Percentiles rank a stretch among this genome's conserved stretches.
phyloP scores from a whole-genome alignment of 2,888 invertebrate species.

The Sussaba pulchella region DNA sequence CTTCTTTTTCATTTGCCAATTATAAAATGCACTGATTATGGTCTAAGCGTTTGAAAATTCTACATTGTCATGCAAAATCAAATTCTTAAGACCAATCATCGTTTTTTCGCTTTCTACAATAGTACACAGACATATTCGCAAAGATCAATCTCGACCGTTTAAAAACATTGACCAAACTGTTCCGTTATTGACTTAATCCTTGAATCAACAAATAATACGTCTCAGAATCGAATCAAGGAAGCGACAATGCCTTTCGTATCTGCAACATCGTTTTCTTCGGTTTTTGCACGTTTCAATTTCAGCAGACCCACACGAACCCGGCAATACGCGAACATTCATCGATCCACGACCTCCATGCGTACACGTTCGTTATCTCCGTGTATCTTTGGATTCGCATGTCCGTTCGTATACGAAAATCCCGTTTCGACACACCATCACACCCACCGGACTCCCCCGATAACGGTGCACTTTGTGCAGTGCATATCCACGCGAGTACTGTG shows the following conservation, averaged over 20 bases:
- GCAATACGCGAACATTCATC: slow-evolving; percentile 21
- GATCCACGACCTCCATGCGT: slow-evolving; percentile 11
- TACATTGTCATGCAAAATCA: not conserved
- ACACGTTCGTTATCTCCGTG: slow-evolving; percentile 12
- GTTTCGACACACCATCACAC: too few species aligned
- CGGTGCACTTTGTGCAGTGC: too few species aligned
- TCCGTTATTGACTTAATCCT: not conserved
- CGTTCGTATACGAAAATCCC: too few species aligned
- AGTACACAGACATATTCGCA: too few species aligned
- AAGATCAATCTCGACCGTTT: too few species aligned
- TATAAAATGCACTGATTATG: not conserved
- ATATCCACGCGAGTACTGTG: too few species aligned
- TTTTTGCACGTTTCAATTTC: slow-evolving; percentile 24
- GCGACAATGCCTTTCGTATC: not conserved
- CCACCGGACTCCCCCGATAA: too few species aligned
- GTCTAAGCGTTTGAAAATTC: not conserved
- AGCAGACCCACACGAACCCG: not conserved
- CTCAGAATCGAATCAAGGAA: slow-evolving; percentile 28
- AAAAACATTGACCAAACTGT: too few species aligned
- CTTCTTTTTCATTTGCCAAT: not conserved
- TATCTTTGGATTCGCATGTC: slow-evolving; percentile 26
- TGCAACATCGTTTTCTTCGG: not conserved
- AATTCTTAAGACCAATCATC: too few species aligned
- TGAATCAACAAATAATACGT: not conserved
- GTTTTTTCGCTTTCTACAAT: too few species aligned